Evolutionary conservation across 35 echinoderm and acorn worm genomes (phyloP), one percentile per base, ranked within the genome.

Genomic region (Holothuria glaberrima): DNA sequence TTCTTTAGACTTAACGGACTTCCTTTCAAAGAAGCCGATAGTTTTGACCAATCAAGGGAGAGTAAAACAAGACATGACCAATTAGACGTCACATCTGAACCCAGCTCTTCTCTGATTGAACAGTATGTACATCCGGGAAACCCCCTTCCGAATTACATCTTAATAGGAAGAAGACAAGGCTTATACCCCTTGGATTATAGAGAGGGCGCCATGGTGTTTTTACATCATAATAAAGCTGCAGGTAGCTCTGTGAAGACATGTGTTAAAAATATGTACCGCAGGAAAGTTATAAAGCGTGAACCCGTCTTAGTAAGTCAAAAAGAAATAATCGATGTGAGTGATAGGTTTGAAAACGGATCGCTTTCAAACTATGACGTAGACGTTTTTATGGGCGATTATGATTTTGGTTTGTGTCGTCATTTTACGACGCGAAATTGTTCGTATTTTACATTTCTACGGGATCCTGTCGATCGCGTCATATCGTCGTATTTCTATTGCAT

Each of bases 381-480:
- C 12, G 22, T 26, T 33, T 84, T 84, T 25, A 84, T 84, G 80
- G 80, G 80, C 14, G 80, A 31, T n/a, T 63, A 84, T n/a, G 19
- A 31, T 24, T 84, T 84, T 30, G 80, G 80, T 3, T 28, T 84
- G 5, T 84, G 80, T 61, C 46, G 58, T 18, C 57, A 84, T 84
- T 61, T 61, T 63, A 21, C 25, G 7, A 48, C 6, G 33, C 9
- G 31, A 35, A 87, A 82, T 18, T 90, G 89, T 41, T 76, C 89
- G 6, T 90, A 90, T 82, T 90, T 90, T 50, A 90, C 89, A 12
- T 76, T 90, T 45, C 58, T 90, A 19, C 25, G 89, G 20, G 75
- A 90, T n/a, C 89, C 89, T 17, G 21, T 70, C 34, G 89, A 90
- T 1, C 14, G 89, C 13, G 57, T 90, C 0, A 61, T 90, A 61